These are phyloP conservation scores for Laupala kohalensis DNA, from an alignment of 1,140 invertebrate genomes.

Conservation along the genomic window DNA sequence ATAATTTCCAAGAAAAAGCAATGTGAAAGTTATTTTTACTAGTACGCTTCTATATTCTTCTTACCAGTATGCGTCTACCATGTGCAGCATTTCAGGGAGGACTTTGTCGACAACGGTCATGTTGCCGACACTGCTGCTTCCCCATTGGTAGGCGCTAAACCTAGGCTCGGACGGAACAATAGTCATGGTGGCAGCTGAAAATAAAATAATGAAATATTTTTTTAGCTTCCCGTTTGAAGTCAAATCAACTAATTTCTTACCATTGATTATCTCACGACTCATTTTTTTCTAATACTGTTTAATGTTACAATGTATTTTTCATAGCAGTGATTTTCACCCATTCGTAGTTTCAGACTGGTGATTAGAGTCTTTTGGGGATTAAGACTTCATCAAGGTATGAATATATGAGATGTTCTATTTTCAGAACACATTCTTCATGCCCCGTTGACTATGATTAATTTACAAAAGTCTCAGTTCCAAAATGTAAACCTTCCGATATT, in stretches of 20 bases:
- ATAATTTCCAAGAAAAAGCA: too few species aligned
- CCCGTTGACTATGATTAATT: too few species aligned
- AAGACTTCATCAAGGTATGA: too few species aligned
- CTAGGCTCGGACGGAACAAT: slow-evolving; percentile 8
- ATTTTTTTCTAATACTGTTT: too few species aligned
- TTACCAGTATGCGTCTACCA: slow-evolving; percentile 58
- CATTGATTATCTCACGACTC: too few species aligned
- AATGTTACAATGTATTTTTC: background rate
- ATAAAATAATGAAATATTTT: background rate
- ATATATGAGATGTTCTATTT: too few species aligned
- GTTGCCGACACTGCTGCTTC: slow-evolving; percentile 35
- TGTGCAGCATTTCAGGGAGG: slow-evolving; percentile 52
- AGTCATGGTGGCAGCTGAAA: background rate
- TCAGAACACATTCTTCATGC: too few species aligned
- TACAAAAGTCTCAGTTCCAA: too few species aligned
- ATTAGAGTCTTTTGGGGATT: background rate
- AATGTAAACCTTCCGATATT: too few species aligned
- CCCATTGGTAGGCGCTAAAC: slow-evolving; percentile 15
- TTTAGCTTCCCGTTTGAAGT: background rate
- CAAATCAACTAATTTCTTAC: too few species aligned
- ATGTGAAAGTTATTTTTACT: too few species aligned
- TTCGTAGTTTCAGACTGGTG: background rate
- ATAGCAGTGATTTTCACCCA: background rate
- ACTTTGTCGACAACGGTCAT: slow-evolving; percentile 60
- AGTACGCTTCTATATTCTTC: background rate